Evolutionary conservation across 2,797 vertebrate genomes (phyloP), one percentile per base, ranked within the genome.

Genomic region (Acanthurus leucopareius): DNA sequence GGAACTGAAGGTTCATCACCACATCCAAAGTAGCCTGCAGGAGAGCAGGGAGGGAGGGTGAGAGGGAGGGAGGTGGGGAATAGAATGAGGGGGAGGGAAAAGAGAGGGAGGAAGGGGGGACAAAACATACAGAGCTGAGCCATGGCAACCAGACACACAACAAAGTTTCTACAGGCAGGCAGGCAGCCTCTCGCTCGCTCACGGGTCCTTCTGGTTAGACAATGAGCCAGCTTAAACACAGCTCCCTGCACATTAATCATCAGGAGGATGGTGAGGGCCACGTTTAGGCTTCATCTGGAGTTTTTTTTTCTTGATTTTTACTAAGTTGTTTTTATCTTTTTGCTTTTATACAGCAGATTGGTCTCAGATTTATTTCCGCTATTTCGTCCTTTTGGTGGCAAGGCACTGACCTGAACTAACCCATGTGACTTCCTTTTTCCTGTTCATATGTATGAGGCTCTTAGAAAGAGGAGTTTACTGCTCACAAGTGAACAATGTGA

Each of bases 1-100:
- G 97, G 67, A 99, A 99, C 91, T 99, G 98, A 22, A 99, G 97
- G 91, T 97, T 98, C 96, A 98, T 97, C 80, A 99, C 97, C 2
- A 99, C 97, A 8, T 99, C 97, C 79, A 99, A 49, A 74, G 97
- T 99, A 17, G 97, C 97, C 98, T 99, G 86, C 54, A 79, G 86
- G 85, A 61, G 73, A 73, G 87, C 61, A 69, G 62, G 7, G 16
- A 73, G 56, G 67, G 51, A 38, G 58, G 49, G 63, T n/a, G 57
- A 32, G 64, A 45, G 53, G n/a, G 35, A 13, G 49, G 15, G 45
- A 6, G 45, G 45, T 47, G 15, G 51, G 20, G 51, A 22, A 32
- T 25, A 19, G 69, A 47, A 4, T 19, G 20, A 51, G 45, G 69
- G 65, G 75, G 73, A 53, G 80, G 66, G 67, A 68, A 63, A n/a